Evolutionary conservation across 1,140 invertebrate species (phyloP), one percentile per base, ranked within the genome.

Genomic region (Adoxophyes honmai): DNA sequence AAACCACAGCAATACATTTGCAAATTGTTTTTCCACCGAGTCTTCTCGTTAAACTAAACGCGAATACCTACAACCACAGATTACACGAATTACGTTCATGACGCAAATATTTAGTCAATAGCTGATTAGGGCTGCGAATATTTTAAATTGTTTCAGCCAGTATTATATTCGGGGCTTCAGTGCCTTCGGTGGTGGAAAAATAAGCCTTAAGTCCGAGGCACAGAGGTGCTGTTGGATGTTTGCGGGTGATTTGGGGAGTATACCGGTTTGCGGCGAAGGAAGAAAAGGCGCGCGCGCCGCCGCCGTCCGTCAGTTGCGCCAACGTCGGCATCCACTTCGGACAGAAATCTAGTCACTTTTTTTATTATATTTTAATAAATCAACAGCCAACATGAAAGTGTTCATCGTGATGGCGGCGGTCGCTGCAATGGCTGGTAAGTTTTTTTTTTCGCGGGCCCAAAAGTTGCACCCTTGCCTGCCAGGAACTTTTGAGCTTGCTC

Each of bases 381-480:
- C 56, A 79, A 85, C 83, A 69, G 74, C 78, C 80, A 85, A 59
- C 73, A 88, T 88, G 85, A 88, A 86, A 88, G 82, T 88, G 81
- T 86, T 88, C 80, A 78, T 88, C 78, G 83, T 85, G 58, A 68
- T 88, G 68, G 71, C 85, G 57, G 80, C 83, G 54, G 76, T 71
- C 57, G 73, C 83, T 55, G 81, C 85, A 67, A 57, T 88, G 61
- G 82, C 85, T 67, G 85, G 85, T 88, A 78, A 88, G 85, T 85
- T 65, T 53, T 51, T n/a, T 37, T 66, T 33, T 18, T 54, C 6
- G 21, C 2, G 6, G 6, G 21, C 6, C 6, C 21, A 28, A 28
- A 28, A 28, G 21, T 28, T 28, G 21, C 21, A 28, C 6, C 21
- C 21, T 28, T 3, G 6, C 21, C 21, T 2, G 21, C 21, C 21